Base-by-base conservation (phyloP, 2,113 vertebrate genomes). In the Gymnogyps californianus region DNA sequence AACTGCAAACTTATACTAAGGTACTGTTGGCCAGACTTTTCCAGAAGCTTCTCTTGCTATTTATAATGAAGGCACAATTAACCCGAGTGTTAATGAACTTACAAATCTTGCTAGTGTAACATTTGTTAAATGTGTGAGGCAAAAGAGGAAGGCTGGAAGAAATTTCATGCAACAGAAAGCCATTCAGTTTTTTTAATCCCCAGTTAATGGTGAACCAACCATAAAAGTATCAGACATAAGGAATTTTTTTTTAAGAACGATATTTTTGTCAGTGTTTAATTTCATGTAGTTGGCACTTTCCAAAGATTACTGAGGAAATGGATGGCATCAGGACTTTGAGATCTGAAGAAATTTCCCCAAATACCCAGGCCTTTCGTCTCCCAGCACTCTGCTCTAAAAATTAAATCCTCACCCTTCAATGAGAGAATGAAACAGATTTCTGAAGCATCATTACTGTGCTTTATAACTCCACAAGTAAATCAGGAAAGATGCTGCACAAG, bases 231-330 rank as follows among this genome's bases (percentile, higher is more conserved):
- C 87, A 96, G 54, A 87, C 44, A 89, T 84, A 96, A 83, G 70
- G 87, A 67, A 0, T 25, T 54, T 87, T 93, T 80, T 92, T 96
- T 90, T 75, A 93, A 82, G 74, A 89, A 71, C 2, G 5, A 31
- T 91, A 79, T 91, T 95, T 95, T 96, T 94, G 61, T 89, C 84
- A 85, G 70, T 72, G 57, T 89, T 91, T 94, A 90, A 89, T 91
- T 96, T 95, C 57, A 90, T 19, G 25, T 66, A 81, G 77, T 34
- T 91, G 58, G 69, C 65, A 59, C 47, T 91, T 97, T 67, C 72
- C 69, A 61, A 89, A 95, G 59, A 91, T 78, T 92, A 51, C 65
- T 20, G 32, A 84, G 93, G 72, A 92, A 96, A 77, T 66, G 64
- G 42, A 84, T 91, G n/a, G 67, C 47, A 87, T 66, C 1, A 1